Conservation (phyloP, 2,113 vertebrate genomes). For the Lutjanus erythropterus region DNA sequence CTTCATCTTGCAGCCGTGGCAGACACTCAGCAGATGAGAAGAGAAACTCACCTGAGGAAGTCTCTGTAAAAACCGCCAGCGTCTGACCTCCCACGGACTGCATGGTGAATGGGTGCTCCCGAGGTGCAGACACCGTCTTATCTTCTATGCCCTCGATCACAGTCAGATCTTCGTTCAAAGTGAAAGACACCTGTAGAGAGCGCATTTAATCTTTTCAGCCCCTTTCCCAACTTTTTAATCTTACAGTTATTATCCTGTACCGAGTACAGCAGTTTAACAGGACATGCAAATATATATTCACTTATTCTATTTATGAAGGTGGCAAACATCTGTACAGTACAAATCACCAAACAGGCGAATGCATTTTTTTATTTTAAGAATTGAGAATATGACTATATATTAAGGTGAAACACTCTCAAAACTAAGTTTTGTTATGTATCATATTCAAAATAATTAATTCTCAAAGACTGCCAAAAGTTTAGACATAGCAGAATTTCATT, state of each 20-base stretch:
- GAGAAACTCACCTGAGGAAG: conserved; percentile 87
- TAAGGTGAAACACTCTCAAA: too few relatives aligned
- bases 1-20: not conserved
- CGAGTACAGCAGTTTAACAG: not conserved
- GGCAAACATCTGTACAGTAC: too few relatives aligned
- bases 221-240: not conserved
- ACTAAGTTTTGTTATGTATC: too few relatives aligned
- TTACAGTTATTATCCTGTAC: not conserved
- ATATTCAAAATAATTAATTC: too few relatives aligned
- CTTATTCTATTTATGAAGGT: not conserved
- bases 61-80: conserved; percentile 95
- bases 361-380: too few relatives aligned
- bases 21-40: not conserved
- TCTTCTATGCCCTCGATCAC: conserved; percentile 90
- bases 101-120: conserved; percentile 96
- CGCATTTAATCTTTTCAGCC: not conserved
- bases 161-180: conserved; percentile 96
- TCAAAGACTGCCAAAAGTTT: too few relatives aligned
- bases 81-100: conserved; percentile 97
- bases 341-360: too few relatives aligned
- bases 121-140: conserved; percentile 91
- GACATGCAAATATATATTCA: not conserved
- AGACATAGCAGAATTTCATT: too few relatives aligned
- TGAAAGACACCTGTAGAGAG: conserved; percentile 92
- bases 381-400: too few relatives aligned